Conservation (phyloP, 2,113 vertebrate species). For the Oriolus oriolus region DNA sequence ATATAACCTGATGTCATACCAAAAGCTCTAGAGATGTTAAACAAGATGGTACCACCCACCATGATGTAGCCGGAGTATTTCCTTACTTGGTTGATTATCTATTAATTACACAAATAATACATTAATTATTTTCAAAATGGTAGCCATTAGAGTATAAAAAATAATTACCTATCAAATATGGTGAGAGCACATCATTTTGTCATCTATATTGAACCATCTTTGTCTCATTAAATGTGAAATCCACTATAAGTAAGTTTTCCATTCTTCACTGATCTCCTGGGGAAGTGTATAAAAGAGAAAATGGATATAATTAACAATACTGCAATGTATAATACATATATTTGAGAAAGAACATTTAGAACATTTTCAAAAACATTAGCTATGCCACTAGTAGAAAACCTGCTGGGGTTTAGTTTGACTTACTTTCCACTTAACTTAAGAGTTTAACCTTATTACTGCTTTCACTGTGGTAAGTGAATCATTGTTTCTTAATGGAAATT, state of each 20-base stretch:
- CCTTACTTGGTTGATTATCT: not conserved
- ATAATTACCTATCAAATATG: slow-evolving; percentile 39
- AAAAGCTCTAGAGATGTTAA: not conserved
- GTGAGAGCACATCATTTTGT: slow-evolving; percentile 16
- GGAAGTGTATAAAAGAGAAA: slow-evolving; percentile 53
- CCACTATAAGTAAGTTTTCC: slow-evolving; percentile 46
- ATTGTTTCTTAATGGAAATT: slow-evolving; percentile 49
- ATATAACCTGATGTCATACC: not conserved
- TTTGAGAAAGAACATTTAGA: slow-evolving; percentile 52
- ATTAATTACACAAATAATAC: slow-evolving; percentile 44
- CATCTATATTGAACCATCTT: slow-evolving; percentile 35
- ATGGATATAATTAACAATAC: slow-evolving; percentile 60
- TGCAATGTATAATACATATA: slow-evolving; percentile 48
- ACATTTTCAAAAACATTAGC: slow-evolving; percentile 56
- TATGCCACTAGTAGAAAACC: slow-evolving; percentile 35
- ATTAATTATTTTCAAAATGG: slow-evolving; percentile 53
- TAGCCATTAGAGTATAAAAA: slow-evolving; percentile 47
- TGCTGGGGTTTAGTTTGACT: slow-evolving; percentile 57
- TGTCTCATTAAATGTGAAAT: slow-evolving; percentile 64
- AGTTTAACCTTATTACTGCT: slow-evolving; percentile 44
- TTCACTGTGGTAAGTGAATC: slow-evolving; percentile 21
- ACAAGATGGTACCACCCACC: not conserved
- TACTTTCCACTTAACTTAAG: slow-evolving; percentile 48
- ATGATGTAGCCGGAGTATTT: not conserved
- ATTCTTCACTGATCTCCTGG: slow-evolving; percentile 53